phyloP scores from a whole-genome alignment of 2,113 vertebrate genomes.

The Channa maculata region DNA sequence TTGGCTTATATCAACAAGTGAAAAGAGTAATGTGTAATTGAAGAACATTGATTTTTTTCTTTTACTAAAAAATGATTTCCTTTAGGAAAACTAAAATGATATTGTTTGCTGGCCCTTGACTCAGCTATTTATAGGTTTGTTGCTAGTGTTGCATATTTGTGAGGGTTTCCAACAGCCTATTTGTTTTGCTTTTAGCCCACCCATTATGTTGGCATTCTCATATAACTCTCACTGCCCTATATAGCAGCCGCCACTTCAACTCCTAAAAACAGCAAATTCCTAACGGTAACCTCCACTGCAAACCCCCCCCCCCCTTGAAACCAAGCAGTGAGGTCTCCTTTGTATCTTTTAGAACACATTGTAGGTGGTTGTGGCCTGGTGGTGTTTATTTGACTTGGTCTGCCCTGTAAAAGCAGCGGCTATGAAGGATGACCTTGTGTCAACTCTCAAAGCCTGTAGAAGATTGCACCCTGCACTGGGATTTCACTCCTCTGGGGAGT shows the following conservation, averaged over 20 bases:
- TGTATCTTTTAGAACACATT: conserved; percentile 73
- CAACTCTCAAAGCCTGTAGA: conserved; percentile 53
- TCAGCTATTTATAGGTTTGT: conserved; percentile 78
- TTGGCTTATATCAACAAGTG: no score
- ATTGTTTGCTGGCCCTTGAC: conserved; percentile 53
- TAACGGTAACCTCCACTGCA: conserved; percentile 44
- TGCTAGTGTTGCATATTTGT: conserved; percentile 77
- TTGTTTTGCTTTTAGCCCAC: conserved; percentile 82
- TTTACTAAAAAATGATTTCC: conserved; percentile 14
- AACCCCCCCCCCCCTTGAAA: conserved; percentile 17
- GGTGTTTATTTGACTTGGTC: conserved; percentile 80
- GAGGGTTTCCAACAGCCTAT: conserved; percentile 71
- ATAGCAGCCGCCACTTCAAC: conserved; percentile 58
- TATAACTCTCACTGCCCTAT: conserved; percentile 66
- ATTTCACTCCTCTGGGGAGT: conserved; percentile 44
- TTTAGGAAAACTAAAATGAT: neutral
- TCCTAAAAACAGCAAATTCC: conserved; percentile 55
- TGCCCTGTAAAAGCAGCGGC: conserved; percentile 71
- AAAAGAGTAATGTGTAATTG: neutral
- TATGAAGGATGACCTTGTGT: conserved; percentile 78
- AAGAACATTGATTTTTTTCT: conserved; percentile 16
- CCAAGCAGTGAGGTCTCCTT: conserved; percentile 69
- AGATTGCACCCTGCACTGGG: conserved; percentile 53
- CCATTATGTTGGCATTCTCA: conserved; percentile 82
- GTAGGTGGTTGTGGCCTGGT: conserved; percentile 66